These are phyloP conservation scores for Pterocles burchelli DNA, from an alignment of 2,113 vertebrate species.

Conservation along the genomic window DNA sequence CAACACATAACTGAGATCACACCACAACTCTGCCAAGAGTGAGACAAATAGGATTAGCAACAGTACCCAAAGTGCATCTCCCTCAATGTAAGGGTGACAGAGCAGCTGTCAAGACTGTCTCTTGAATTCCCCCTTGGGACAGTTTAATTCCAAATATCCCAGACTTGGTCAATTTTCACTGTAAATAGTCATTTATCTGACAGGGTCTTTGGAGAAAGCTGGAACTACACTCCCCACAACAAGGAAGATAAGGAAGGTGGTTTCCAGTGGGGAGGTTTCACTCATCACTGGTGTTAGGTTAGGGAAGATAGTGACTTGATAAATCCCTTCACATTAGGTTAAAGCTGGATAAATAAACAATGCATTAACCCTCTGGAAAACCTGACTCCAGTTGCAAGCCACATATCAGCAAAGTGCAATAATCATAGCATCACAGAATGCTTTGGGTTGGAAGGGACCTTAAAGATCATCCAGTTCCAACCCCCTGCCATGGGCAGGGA, in stretches of 20 bases:
- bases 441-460: too few species aligned
- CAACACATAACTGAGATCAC: constrained; percentile 17
- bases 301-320: neutral
- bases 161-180: neutral
- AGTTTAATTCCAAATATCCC: neutral
- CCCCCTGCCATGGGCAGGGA: too few species aligned
- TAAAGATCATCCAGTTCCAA: too few species aligned
- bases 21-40: neutral
- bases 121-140: neutral
- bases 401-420: neutral
- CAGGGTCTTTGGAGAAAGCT: neutral
- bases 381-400: neutral
- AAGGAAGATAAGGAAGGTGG: neutral
- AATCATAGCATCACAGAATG: neutral
- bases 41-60: constrained; percentile 6
- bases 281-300: neutral
- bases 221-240: neutral
- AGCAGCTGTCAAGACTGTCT: constrained; percentile 5
- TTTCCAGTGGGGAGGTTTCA: neutral
- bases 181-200: neutral
- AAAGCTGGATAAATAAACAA: neutral
- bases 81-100: neutral
- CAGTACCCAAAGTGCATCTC: neutral
- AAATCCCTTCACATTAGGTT: neutral
- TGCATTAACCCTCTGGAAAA: neutral